Evolutionary conservation across 2,113 vertebrate species (phyloP), one percentile per base, ranked within the genome.

Genomic region (Cyprinodon brontotheroides): DNA sequence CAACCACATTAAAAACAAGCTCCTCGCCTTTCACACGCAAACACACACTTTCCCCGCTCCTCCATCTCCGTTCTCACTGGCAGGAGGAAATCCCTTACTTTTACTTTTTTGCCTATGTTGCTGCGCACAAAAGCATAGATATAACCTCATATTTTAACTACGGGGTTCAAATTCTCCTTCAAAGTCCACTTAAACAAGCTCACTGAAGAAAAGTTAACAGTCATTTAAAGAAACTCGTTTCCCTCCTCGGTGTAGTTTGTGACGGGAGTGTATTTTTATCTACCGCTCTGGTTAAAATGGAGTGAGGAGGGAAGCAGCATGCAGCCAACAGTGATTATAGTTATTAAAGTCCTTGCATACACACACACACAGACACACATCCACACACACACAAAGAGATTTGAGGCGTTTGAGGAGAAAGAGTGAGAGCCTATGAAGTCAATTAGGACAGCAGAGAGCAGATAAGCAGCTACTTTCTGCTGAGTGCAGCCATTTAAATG

Each of bases 281-380:
- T 81, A 73, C 68, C 41, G 64, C 69, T 82, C 81, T 90, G 80
- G 87, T 89, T 89, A 87, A 91, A 92, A 82, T 79, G 73, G 86
- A 89, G 82, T 79, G 87, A 87, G 86, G 87, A 90, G 89, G 83
- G 80, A 90, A 86, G 84, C 88, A 83, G 78, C 81, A 86, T 83
- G 80, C 81, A 87, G 91, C 87, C 85, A 92, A 59, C 74, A 12
- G 89, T 92, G 91, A 93, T 93, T 93, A 93, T 92, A 93, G 92
- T 92, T 90, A 93, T 93, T 93, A 90, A 80, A 86, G 86, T 68
- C 73, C 79, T 80, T 69, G 65, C 78, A 81, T 71, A 77, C 71
- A 80, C 82, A 68, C 50, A 73, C 70, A 62, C 39, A 74, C 72
- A 70, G 59, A 62, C 66, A 75, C 43, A 60, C 7, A 20, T 29